Percentiles rank a stretch among this genome's conserved stretches.
phyloP scores from a whole-genome alignment of 2,888 invertebrate genomes.

The Acleris sparsana region DNA sequence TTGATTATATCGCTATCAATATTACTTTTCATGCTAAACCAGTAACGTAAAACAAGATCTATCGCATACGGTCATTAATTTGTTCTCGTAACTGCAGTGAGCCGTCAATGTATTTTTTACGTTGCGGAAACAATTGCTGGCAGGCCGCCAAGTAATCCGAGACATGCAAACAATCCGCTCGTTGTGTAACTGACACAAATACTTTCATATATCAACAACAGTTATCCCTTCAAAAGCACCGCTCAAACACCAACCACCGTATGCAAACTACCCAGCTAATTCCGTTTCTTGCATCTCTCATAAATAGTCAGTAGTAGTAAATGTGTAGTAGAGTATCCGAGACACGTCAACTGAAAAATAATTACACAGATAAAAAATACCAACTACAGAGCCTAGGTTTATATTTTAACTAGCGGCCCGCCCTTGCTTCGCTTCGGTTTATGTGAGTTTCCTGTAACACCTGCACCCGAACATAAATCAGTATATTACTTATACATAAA shows the following conservation, averaged over 20 bases:
- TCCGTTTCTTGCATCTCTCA: neutral
- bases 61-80: conserved; percentile 47
- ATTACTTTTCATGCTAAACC: neutral
- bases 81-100: conserved; percentile 42
- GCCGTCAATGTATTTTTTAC: conserved; percentile 51
- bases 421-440: no score
- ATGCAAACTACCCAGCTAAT: neutral
- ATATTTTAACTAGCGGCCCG: no score
- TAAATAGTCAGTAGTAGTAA: no score
- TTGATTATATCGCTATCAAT: neutral
- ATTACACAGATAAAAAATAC: no score
- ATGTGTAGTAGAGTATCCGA: no score
- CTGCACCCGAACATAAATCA: no score
- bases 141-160: conserved; percentile 54
- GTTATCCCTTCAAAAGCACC: conserved; percentile 34
- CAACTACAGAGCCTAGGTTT: no score
- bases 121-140: conserved; percentile 54
- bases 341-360: no score
- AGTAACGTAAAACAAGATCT: conserved; percentile 19
- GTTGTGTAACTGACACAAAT: conserved; percentile 47
- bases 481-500: no score
- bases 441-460: no score
- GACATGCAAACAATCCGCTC: conserved; percentile 54
- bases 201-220: conserved; percentile 42
- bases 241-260: conserved; percentile 12